A percentile compares a stretch with the other conserved stretches of the same genome.
phyloP scores from a whole-genome alignment of 2,113 vertebrate species.

The Hippocampus barbouri region DNA sequence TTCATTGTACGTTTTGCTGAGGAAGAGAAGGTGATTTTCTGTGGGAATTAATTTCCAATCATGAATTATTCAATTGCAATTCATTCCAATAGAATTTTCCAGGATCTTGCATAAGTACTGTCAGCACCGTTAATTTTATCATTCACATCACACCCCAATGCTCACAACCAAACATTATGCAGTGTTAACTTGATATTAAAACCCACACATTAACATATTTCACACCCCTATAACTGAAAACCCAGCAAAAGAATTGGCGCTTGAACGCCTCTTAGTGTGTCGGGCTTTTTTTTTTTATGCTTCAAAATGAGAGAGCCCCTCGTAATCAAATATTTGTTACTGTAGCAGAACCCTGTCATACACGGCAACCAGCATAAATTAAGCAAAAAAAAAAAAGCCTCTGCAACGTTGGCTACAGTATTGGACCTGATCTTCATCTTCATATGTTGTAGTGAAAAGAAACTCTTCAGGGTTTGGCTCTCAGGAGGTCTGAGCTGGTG shows the following conservation, averaged over 20 bases:
- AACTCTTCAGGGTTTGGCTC: conserved; percentile 2
- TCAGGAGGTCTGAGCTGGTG: conserved; percentile 7
- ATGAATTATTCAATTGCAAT: neutral
- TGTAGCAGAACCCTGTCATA: conserved; percentile 20
- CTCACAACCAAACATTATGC: conserved; percentile 14
- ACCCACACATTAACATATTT: conserved; percentile 8
- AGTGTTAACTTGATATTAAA: conserved; percentile 8
- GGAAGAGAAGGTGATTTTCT: neutral
- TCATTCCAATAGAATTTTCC: neutral
- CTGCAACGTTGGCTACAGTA: neutral
- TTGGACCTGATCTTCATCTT: conserved; percentile 54
- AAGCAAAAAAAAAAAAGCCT: neutral
- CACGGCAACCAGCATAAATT: neutral
- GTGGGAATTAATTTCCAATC: neutral
- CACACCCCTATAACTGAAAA: neutral
- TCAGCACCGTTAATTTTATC: neutral
- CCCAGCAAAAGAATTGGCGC: neutral
- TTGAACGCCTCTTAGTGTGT: neutral
- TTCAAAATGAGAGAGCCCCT: conserved; percentile 14
- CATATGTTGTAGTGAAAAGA: conserved; percentile 28
- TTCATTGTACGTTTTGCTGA: neutral
- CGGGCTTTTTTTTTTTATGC: conserved; percentile 12
- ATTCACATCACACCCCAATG: neutral
- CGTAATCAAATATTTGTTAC: neutral
- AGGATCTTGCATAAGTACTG: neutral